Conservation (phyloP, 2,113 vertebrate genomes). For the Saiga tatarica region DNA sequence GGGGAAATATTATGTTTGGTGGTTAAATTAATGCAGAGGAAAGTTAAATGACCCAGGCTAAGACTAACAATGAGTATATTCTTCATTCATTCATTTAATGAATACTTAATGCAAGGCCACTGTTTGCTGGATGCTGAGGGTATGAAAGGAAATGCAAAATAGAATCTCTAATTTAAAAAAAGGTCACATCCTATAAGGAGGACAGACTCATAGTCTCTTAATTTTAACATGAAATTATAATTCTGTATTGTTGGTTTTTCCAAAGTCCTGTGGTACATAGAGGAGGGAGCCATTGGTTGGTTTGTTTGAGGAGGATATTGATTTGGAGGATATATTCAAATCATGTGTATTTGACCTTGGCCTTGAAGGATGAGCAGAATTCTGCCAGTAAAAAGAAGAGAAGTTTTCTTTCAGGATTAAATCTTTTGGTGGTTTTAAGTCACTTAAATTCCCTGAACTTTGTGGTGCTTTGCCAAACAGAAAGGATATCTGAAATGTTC, state of each 20-base stretch:
- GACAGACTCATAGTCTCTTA: not conserved
- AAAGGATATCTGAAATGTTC: not conserved
- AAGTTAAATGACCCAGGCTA: slow-evolving; percentile 63
- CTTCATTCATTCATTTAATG: slow-evolving; percentile 55
- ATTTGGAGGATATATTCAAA: not conserved
- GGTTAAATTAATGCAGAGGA: slow-evolving; percentile 58
- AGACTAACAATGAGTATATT: slow-evolving; percentile 50
- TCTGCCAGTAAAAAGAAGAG: not conserved
- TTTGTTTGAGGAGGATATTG: not conserved
- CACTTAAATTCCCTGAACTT: not conserved
- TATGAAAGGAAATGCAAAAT: not conserved
- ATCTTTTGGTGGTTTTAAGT: not conserved
- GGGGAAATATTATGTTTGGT: slow-evolving; percentile 44
- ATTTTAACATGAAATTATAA: not conserved
- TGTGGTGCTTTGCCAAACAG: not conserved
- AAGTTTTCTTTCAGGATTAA: not conserved
- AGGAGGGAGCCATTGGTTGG: not conserved
- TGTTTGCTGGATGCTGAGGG: not conserved
- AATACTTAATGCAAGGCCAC: slow-evolving; percentile 34
- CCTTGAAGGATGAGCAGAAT: not conserved
- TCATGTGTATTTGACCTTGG: not conserved
- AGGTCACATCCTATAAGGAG: not conserved
- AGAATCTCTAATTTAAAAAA: not conserved
- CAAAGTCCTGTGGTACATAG: not conserved
- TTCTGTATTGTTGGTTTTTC: not conserved